These are phyloP conservation scores for Griposia aprilina DNA, from an alignment of 2,888 invertebrate species.

Conservation along the genomic window DNA sequence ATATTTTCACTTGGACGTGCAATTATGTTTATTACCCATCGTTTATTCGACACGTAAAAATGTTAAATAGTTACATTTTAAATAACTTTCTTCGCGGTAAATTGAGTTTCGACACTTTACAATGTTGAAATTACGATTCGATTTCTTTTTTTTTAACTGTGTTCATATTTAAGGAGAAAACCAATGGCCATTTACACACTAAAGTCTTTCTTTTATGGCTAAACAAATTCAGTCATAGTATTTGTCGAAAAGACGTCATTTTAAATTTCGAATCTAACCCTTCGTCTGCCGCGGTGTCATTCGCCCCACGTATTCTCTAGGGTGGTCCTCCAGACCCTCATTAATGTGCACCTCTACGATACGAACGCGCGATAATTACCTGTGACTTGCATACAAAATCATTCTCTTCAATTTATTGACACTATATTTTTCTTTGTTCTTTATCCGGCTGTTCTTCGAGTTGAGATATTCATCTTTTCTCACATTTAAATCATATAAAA, in stretches of 20 bases:
- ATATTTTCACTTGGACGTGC: slow-evolving; percentile 48
- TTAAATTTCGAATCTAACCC: slow-evolving; percentile 63
- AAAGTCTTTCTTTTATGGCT: not conserved
- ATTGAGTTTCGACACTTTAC: slow-evolving; percentile 40
- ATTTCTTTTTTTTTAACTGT: slow-evolving; percentile 30
- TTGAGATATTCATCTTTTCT: slow-evolving; percentile 49
- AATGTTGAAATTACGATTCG: slow-evolving; percentile 29
- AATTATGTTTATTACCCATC: slow-evolving; percentile 59
- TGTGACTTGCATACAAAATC: slow-evolving; percentile 82
- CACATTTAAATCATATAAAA: slow-evolving; percentile 51
- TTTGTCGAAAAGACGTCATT: not conserved
- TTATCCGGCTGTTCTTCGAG: slow-evolving; percentile 41
- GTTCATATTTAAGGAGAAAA: slow-evolving; percentile 6
- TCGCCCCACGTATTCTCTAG: slow-evolving; percentile 77
- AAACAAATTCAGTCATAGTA: not conserved
- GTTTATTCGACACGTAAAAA: slow-evolving; percentile 47
- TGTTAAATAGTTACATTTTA: slow-evolving; percentile 50
- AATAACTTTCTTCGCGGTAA: slow-evolving; percentile 59
- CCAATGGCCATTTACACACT: not conserved
- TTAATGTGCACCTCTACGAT: slow-evolving; percentile 76
- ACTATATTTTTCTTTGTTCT: slow-evolving; percentile 50
- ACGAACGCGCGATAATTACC: slow-evolving; percentile 79
- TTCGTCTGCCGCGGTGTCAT: slow-evolving; percentile 68
- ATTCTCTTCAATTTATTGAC: slow-evolving; percentile 64
- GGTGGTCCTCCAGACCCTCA: slow-evolving; percentile 78